Evolutionary conservation across 2,888 invertebrate species (phyloP), one percentile per base, ranked within the genome.

Genomic region (Lepas anatifera): DNA sequence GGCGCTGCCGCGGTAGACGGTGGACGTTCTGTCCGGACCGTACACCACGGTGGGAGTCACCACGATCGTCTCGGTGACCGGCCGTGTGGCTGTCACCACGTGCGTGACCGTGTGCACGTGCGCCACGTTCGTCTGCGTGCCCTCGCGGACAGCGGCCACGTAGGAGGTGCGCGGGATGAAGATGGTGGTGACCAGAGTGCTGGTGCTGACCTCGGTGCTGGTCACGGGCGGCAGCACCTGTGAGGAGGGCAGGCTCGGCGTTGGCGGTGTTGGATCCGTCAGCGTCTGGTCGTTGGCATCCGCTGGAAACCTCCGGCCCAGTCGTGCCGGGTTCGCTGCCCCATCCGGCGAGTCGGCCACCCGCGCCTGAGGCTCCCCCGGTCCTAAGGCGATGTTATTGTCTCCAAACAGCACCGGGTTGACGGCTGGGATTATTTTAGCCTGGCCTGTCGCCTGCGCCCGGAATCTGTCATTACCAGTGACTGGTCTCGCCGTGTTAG

Each of bases 21-120:
- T 66, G 25, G 22, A n/a, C 1, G 39, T 25, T 7, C 10, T 22
- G 25, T 27, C 66, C 39, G 25, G 39, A 13, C 25, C 1, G 11
- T 27, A n/a, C 16, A 66, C 66, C 66, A 66, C 25, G 25, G 66
- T 66, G 35, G 66, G 66, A 25, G 66, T 66, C 25, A 66, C 39
- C 66, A 66, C 39, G 22, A 25, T 6, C 11, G 66, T 41, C 13
- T 13, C 4, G 25, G 66, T 66, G 25, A 25, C 13, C 39, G 39
- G 66, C 2, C 66, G 39, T 25, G 66, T 66, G 66, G 66, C 66
- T 7, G 66, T 66, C 39, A 66, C 3, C 39, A 41, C 39, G 39
- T 66, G 66, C 22, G 58, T 58, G 18, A 58, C 58, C 29, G 58
- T 35, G 58, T 58, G 58, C 58, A 35, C 58, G 16, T 25, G 37